phyloP scores from a whole-genome alignment of 1,140 invertebrate genomes.

The Ceratosolen solmsi region DNA sequence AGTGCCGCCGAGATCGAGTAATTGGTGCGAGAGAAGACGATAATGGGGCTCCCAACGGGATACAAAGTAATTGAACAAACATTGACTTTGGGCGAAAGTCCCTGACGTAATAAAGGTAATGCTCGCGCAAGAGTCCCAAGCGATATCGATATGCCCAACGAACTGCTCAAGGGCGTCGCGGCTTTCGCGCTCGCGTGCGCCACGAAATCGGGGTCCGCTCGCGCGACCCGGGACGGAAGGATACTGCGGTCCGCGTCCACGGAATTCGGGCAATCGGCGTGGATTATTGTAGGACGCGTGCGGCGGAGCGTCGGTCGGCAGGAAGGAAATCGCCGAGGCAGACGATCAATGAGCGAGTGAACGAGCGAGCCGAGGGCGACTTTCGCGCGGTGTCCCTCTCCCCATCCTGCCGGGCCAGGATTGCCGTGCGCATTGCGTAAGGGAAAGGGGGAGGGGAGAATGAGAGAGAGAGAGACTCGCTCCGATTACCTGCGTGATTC shows the following conservation, averaged over 20 bases:
- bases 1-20: no score
- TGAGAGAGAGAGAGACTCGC: no score
- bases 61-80: no score
- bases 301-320: background rate
- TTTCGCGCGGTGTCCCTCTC: constrained; percentile 11
- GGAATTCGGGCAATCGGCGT: background rate
- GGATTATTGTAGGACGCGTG: constrained; percentile 1
- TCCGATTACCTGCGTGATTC: constrained; percentile 43
- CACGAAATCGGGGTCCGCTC: background rate
- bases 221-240: constrained; percentile 54
- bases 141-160: background rate
- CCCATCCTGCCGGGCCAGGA: background rate
- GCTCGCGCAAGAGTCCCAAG: background rate
- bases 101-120: background rate
- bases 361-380: background rate
- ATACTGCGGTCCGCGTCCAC: constrained; percentile 56
- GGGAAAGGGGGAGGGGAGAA: no score
- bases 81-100: no score
- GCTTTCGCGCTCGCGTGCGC: background rate
- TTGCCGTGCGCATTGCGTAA: no score
- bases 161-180: background rate
- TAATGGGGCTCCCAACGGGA: no score
- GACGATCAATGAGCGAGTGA: constrained; percentile 17
- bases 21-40: no score
- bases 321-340: constrained; percentile 47